phyloP scores from a whole-genome alignment of 1,140 invertebrate genomes.

The Pachypsylla venusta region DNA sequence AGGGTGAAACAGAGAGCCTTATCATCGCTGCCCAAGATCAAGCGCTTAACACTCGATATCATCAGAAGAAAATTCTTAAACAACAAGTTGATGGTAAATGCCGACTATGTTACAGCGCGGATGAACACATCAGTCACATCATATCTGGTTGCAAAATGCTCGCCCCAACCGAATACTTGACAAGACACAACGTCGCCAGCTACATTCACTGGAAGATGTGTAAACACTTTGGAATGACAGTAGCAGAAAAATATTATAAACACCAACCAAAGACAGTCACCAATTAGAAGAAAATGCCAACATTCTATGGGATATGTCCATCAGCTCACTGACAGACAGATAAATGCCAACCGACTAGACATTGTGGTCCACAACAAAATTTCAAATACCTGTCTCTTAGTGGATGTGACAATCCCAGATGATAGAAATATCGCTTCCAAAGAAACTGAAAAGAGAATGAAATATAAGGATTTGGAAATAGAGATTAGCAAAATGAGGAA shows the following conservation, averaged over 20 bases:
- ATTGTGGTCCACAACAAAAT: background rate
- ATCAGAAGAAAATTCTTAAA: background rate
- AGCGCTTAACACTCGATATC: background rate
- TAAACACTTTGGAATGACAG: background rate
- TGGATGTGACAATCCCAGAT: background rate
- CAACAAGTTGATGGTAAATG: background rate
- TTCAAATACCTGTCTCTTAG: background rate
- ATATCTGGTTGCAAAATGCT: background rate
- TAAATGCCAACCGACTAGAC: background rate
- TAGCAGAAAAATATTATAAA: background rate
- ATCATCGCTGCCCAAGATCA: constrained; percentile 7
- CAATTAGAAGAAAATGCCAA: background rate
- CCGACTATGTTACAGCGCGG: background rate
- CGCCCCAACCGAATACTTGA: background rate
- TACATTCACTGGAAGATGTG: constrained; percentile 1
- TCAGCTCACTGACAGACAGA: background rate
- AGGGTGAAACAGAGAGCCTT: background rate
- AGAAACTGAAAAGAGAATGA: background rate
- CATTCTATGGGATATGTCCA: background rate
- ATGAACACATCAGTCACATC: background rate
- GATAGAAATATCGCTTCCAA: constrained; percentile 5
- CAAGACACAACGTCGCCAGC: background rate
- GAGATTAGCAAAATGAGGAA: constrained; percentile 7
- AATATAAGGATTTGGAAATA: constrained; percentile 7
- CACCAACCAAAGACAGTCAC: background rate